phyloP scores from a whole-genome alignment of 1,140 invertebrate genomes.

The Drosophila lacteicornis region DNA sequence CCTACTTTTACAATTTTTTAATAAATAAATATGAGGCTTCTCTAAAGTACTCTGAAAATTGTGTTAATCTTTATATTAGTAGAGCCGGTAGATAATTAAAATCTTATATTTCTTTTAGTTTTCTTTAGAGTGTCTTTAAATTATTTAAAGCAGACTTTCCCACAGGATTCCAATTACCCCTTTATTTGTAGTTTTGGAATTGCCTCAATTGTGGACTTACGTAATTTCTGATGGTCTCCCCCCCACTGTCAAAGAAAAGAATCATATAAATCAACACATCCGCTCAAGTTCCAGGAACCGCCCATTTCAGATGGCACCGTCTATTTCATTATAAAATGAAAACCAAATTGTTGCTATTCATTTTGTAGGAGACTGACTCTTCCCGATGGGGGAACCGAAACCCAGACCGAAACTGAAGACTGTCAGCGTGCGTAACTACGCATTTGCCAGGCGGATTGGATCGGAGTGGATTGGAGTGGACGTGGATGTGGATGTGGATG shows the following conservation, averaged over 20 bases:
- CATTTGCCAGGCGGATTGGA: constrained; percentile 62
- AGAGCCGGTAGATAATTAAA: not conserved
- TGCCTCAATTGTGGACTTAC: constrained; percentile 69
- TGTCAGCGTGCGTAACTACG: constrained; percentile 71
- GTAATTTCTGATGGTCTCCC: constrained; percentile 42
- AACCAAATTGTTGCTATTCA: constrained; percentile 70
- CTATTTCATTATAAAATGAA: constrained; percentile 67
- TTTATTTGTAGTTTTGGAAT: constrained; percentile 47
- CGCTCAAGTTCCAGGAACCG: constrained; percentile 78
- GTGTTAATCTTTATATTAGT: not conserved
- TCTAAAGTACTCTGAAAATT: not conserved
- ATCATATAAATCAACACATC: constrained; percentile 80
- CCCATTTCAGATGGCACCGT: constrained; percentile 53
- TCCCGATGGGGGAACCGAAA: constrained; percentile 12
- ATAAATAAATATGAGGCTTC: too few relatives aligned
- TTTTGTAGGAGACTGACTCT: constrained; percentile 24
- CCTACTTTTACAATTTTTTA: too few relatives aligned
- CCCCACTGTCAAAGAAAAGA: constrained; percentile 17
- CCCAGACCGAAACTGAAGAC: constrained; percentile 12
- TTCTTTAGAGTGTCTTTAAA: not conserved
- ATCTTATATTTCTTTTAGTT: not conserved
- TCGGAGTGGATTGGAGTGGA: constrained; percentile 23
- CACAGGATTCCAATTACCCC: constrained; percentile 67
- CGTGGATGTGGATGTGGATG: constrained; percentile 9
- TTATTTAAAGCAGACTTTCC: constrained; percentile 37